Conservation (phyloP, 2,888 invertebrate genomes). For the Ferrisia virgata region DNA sequence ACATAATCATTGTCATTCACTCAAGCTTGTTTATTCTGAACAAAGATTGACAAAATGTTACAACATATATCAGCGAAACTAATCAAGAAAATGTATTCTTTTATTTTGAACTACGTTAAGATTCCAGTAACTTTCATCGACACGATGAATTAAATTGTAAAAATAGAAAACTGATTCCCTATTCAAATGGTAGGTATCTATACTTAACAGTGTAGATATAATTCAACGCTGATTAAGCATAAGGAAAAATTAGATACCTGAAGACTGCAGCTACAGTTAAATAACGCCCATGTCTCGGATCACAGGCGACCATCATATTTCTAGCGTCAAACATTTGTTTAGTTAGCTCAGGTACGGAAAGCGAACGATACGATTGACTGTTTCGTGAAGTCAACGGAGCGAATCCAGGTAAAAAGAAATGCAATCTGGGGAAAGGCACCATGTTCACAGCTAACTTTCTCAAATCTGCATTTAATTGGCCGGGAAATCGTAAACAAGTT, state of each 20-base stretch:
- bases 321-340: slow-evolving; percentile 58
- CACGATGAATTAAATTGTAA: no score
- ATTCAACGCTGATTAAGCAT: background rate
- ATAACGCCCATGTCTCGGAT: slow-evolving; percentile 63
- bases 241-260: slow-evolving; percentile 50
- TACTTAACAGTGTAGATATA: no score
- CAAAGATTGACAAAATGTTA: no score
- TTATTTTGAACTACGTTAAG: no score
- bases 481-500: slow-evolving; percentile 62
- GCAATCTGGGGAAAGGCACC: slow-evolving; percentile 64
- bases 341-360: slow-evolving; percentile 59
- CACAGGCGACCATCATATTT: slow-evolving; percentile 62
- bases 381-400: slow-evolving; percentile 61
- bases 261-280: slow-evolving; percentile 54
- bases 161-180: background rate
- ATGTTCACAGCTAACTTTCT: slow-evolving; percentile 61
- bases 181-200: no score
- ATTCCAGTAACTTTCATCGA: no score
- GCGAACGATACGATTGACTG: slow-evolving; percentile 57
- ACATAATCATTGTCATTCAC: no score
- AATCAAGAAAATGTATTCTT: no score
- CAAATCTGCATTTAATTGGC: slow-evolving; percentile 62
- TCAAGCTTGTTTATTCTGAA: no score
- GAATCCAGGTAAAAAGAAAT: slow-evolving; percentile 62
- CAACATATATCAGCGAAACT: no score